Base-by-base conservation (phyloP, 2,888 invertebrate species). In the Melanophora roralis region DNA sequence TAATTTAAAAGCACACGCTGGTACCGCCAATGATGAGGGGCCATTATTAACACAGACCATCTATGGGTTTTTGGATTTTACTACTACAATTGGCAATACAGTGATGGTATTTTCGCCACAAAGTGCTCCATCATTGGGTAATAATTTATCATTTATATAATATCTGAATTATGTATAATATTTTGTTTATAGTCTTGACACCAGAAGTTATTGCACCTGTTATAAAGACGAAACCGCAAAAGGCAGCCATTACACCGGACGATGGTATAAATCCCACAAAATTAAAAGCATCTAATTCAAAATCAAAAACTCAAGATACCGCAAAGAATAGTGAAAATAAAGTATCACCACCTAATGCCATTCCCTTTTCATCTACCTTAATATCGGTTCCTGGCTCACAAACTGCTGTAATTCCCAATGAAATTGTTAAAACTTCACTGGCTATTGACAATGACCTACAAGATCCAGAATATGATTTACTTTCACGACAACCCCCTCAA, bases 91-190 rank as follows among this genome's bases (percentile, higher is more conserved):
- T 85, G 97, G 96, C 81, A 96, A 97, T 89, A 97, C 97, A 12
- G 95, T 97, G 65, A 97, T 97, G 96, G 94, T 97, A 38, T 97
- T 97, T 90, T 97, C 97, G 0, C 97, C 97, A 0, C 94, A 96
- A 85, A 96, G 95, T 85, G 93, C 89, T 14, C 93, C 95, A 21
- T 90, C 93, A 88, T 91, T 93, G 91, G 94, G 95, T 94, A 89
- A 55, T 4, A 40, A 59, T 27, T 34, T 11, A 45, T 47, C 9
- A n/a, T n/a, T n/a, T n/a, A n/a, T n/a, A n/a, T n/a, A n/a, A n/a
- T n/a, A n/a, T n/a, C n/a, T n/a, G n/a, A n/a, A n/a, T n/a, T n/a
- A n/a, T n/a, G n/a, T n/a, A 8, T 11, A 38, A 38, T 38, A 36
- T 11, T 36, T 43, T 14, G n/a, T 45, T 19, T 45, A 16, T 16